Evolutionary conservation across 2,113 vertebrate genomes (phyloP), one percentile per base, ranked within the genome.

Genomic region (Pterocles burchelli): DNA sequence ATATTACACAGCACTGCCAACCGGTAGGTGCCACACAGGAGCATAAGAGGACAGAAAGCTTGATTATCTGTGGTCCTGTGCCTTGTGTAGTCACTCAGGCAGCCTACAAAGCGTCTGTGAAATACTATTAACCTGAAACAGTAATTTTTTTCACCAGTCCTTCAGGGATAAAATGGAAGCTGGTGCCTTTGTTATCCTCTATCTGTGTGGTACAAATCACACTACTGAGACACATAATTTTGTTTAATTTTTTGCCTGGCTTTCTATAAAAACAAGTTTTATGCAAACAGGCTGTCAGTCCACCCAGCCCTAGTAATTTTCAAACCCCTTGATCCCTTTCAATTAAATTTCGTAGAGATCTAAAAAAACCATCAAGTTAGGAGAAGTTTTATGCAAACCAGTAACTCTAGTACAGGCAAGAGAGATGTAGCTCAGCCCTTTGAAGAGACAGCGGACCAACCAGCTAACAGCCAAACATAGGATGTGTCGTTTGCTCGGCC

Each of bases 391-490:
- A 28, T 83, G 68, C 73, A 68, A 81, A 84, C 52, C 34, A 26
- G 34, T 24, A 68, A 18, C 17, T 52, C 52, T 5, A 18, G 24
- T 4, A 49, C 0, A 0, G 31, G 25, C 57, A 68, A 46, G 19
- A 14, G 20, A 85, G 49, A 16, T 33, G 3, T 1, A 79, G 65
- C 52, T 89, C 75, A 51, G 68, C 26, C 59, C 51, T 46, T 62
- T 29, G 36, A 31, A 25, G 46, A 80, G 54, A 24, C 22, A 72
- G 67, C 21, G 58, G 62, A 75, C 46, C 46, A 75, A 36, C 10
- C 34, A 31, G 48, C 33, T 36, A 34, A 33, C 1, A n/a, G 71
- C 6, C 51, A 59, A 49, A 13, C 25, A 62, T 43, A 55, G 16
- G 45, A 5, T 11, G 4, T 0, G 8, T 24, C 4, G 2, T 6